phyloP scores from a whole-genome alignment of 2,113 vertebrate species.

The Pelecanoides urinatrix region DNA sequence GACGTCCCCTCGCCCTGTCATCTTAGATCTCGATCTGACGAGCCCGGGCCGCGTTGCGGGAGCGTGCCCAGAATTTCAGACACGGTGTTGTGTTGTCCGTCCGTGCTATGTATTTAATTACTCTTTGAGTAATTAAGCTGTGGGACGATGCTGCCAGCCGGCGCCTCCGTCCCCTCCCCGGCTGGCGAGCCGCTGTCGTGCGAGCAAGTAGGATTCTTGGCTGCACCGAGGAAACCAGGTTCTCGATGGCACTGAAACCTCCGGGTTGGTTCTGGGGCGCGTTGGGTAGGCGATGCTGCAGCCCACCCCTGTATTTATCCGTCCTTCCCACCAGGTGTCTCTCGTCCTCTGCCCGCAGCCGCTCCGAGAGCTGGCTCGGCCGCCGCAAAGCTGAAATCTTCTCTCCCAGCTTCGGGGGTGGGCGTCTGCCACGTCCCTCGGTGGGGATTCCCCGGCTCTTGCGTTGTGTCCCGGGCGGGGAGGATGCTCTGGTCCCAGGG shows the following conservation, averaged over 20 bases:
- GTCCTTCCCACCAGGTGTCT: conserved; percentile 23
- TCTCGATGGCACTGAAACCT: conserved; percentile 16
- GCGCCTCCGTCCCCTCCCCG: not conserved
- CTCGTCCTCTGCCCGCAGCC: not conserved
- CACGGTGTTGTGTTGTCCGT: not conserved
- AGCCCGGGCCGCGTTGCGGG: conserved; percentile 30
- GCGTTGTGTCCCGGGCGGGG: not conserved
- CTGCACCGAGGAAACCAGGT: conserved; percentile 18
- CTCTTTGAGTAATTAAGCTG: not conserved
- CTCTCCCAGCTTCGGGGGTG: not conserved
- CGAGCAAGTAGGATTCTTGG: not conserved
- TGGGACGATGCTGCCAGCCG: not conserved
- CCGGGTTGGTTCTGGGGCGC: not conserved
- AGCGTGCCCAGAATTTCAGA: not conserved
- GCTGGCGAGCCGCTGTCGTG: not conserved
- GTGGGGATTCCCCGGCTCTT: not conserved
- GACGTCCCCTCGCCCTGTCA: not conserved
- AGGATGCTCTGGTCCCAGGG: not conserved
- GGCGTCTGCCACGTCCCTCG: not conserved
- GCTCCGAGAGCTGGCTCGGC: not conserved
- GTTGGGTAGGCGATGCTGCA: not conserved
- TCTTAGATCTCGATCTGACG: not conserved
- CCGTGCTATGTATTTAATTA: not conserved
- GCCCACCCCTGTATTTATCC: not conserved
- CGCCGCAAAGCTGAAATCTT: fast-evolving